These are phyloP conservation scores for Netelia melanura DNA, from an alignment of 2,888 invertebrate species.

Conservation along the genomic window DNA sequence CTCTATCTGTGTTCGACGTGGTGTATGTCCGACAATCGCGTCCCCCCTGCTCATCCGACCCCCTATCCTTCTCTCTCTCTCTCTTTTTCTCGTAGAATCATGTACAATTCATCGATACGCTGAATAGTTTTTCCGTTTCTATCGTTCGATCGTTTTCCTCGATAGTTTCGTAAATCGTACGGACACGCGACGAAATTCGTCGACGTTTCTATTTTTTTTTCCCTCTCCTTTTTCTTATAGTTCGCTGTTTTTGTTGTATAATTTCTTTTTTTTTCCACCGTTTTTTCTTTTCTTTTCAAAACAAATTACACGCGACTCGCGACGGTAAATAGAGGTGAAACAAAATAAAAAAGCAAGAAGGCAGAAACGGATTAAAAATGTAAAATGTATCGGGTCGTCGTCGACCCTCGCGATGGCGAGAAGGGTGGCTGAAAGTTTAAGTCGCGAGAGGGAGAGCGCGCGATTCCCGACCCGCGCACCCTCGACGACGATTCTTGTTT, in stretches of 20 bases:
- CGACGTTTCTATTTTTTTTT: slow-evolving; percentile 64
- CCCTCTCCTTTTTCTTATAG: slow-evolving; percentile 20
- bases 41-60: slow-evolving; percentile 70
- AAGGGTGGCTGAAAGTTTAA: slow-evolving; percentile 50
- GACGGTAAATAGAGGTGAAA: not conserved
- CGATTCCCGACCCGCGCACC: not conserved
- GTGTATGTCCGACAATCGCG: not conserved
- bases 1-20: slow-evolving; percentile 9
- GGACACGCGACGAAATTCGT: slow-evolving; percentile 72
- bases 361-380: slow-evolving; percentile 22
- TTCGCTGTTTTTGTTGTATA: too few species aligned
- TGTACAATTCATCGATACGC: slow-evolving; percentile 66
- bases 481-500: slow-evolving; percentile 46
- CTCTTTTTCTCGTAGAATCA: slow-evolving; percentile 35
- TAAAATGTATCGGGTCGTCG: slow-evolving; percentile 7
- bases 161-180: slow-evolving; percentile 65
- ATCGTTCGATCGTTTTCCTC: slow-evolving; percentile 55
- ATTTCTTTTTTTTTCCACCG: not conserved
- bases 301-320: slow-evolving; percentile 28
- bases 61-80: slow-evolving; percentile 48
- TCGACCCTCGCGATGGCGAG: not conserved
- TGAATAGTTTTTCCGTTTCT: slow-evolving; percentile 57
- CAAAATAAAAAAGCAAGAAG: slow-evolving; percentile 12
- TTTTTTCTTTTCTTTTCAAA: slow-evolving; percentile 51
- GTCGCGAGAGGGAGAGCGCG: not conserved